Evolutionary conservation across 2,888 invertebrate species (phyloP).

Genomic region (Chironomus riparius): DNA sequence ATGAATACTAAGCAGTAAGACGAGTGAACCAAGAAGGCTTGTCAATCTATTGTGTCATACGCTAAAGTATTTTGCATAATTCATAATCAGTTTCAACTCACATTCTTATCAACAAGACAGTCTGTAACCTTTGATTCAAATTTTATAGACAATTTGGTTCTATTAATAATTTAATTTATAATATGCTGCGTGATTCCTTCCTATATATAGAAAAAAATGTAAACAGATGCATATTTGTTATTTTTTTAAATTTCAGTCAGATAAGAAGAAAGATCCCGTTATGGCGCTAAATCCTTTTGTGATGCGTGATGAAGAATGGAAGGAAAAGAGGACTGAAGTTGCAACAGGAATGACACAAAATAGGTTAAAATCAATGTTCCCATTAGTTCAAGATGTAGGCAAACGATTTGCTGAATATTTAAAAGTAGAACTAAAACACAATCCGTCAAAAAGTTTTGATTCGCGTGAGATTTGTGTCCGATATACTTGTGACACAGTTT

Average conservation of each 20-base stretch:
- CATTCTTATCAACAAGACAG: too few species aligned
- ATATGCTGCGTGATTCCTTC: background rate
- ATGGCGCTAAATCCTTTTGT: constrained; percentile 44
- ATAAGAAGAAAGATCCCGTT: constrained; percentile 39
- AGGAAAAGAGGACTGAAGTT: constrained; percentile 42
- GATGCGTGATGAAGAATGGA: constrained; percentile 45
- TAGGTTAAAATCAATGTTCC: constrained; percentile 29
- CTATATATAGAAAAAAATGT: background rate
- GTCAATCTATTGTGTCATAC: too few species aligned
- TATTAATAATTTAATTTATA: background rate
- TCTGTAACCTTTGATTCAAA: background rate
- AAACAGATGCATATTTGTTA: background rate
- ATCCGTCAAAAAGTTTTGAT: constrained; percentile 28
- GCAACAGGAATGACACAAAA: constrained; percentile 37
- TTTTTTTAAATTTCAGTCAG: background rate
- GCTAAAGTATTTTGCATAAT: too few species aligned
- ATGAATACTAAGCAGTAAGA: too few species aligned
- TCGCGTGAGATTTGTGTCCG: constrained; percentile 15
- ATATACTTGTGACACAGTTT: constrained; percentile 32
- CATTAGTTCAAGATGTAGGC: constrained; percentile 19
- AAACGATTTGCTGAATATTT: constrained; percentile 14
- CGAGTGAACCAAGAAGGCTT: too few species aligned
- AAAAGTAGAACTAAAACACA: background rate
- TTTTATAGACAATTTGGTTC: background rate
- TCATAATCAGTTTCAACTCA: too few species aligned